phyloP scores from a whole-genome alignment of 2,113 vertebrate species.

The Gnathonemus longibarbis region DNA sequence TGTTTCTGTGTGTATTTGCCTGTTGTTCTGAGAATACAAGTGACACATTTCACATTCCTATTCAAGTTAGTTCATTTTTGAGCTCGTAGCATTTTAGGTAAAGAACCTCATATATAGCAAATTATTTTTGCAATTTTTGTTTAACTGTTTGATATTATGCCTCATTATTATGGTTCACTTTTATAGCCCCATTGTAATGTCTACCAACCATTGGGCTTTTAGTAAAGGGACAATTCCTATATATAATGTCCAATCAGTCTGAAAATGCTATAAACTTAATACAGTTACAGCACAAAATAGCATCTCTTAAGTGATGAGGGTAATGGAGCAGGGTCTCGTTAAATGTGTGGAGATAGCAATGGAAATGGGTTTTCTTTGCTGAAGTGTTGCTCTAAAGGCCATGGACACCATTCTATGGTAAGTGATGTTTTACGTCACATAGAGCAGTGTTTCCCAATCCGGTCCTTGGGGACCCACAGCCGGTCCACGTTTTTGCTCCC shows the following conservation, averaged over 20 bases:
- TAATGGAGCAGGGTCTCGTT: conserved; percentile 8
- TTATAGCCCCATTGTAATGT: neutral
- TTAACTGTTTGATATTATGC: conserved; percentile 8
- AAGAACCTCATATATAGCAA: conserved; percentile 11
- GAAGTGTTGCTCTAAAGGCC: conserved; percentile 5
- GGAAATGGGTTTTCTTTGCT: conserved; percentile 5
- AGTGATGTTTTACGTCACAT: conserved; percentile 11
- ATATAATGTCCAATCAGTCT: neutral
- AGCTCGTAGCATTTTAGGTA: neutral
- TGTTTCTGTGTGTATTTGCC: neutral
- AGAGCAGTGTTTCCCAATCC: neutral
- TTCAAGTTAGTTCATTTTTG: neutral
- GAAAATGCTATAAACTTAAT: conserved; percentile 15
- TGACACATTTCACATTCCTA: neutral
- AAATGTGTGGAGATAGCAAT: conserved; percentile 13
- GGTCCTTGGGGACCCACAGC: too few relatives aligned
- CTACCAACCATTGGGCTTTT: neutral
- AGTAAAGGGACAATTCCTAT: neutral
- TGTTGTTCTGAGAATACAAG: neutral
- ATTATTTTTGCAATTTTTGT: conserved; percentile 13
- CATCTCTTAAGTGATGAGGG: conserved; percentile 16
- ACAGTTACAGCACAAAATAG: conserved; percentile 18
- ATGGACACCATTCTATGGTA: neutral
- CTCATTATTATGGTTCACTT: conserved; percentile 4
- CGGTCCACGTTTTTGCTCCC: too few relatives aligned